phyloP scores from a whole-genome alignment of 2,888 invertebrate species.

The Eutolmus rufibarbis region DNA sequence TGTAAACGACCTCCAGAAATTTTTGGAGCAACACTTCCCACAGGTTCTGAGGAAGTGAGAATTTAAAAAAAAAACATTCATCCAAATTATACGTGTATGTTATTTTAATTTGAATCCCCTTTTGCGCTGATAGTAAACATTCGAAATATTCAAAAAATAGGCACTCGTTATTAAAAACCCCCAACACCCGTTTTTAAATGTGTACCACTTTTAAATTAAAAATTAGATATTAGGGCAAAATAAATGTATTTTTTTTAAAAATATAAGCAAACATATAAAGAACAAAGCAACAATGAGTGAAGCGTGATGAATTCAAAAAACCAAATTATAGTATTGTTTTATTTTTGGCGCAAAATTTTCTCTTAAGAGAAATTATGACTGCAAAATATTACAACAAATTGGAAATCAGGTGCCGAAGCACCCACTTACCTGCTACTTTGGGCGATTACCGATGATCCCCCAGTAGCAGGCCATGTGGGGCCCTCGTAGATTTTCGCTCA shows the following conservation, averaged over 20 bases:
- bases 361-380: not conserved
- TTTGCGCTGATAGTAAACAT: not conserved
- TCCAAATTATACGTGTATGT: not conserved
- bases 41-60: conserved; percentile 60
- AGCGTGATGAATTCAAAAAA: conserved; percentile 27
- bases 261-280: not conserved
- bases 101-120: not conserved
- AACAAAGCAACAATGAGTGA: conserved; percentile 41
- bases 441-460: conserved; percentile 50
- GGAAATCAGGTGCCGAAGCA: conserved; percentile 40
- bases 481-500: conserved; percentile 44
- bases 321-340: not conserved
- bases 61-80: not conserved
- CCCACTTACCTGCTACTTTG: conserved; percentile 54
- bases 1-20: conserved; percentile 65
- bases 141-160: not conserved
- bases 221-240: not conserved
- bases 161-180: not conserved
- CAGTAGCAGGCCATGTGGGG: conserved; percentile 51
- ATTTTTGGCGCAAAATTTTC: not conserved
- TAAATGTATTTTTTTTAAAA: not conserved
- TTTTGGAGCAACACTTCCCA: conserved; percentile 65
- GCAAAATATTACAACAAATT: conserved; percentile 4
- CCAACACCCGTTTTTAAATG: not conserved
- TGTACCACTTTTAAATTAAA: not conserved